phyloP scores from a whole-genome alignment of 2,797 vertebrate genomes.

The Malurus leucopterus region DNA sequence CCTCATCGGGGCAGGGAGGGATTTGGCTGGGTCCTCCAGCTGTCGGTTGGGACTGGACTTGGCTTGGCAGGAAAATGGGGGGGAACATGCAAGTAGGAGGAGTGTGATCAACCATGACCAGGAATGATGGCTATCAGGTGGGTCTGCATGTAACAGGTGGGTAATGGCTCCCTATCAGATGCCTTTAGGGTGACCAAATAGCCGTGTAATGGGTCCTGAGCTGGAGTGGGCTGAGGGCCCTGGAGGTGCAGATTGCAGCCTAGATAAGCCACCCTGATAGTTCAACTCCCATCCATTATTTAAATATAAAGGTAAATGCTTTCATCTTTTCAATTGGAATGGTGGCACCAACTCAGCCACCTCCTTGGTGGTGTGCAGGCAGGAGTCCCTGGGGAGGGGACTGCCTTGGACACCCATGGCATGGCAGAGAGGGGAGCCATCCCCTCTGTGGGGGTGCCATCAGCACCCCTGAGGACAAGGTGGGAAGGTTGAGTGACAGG shows the following conservation, averaged over 20 bases:
- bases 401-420: background rate
- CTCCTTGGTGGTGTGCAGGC: background rate
- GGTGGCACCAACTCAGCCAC: background rate
- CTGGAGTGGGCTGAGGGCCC: background rate
- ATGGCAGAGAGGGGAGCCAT: background rate
- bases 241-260: constrained; percentile 28
- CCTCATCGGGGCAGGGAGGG: background rate
- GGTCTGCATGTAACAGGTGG: constrained; percentile 1
- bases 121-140: constrained; percentile 61
- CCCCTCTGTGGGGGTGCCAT: background rate
- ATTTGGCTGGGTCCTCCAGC: background rate
- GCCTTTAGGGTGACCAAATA: constrained; percentile 58
- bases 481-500: background rate
- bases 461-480: background rate
- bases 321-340: constrained; percentile 31
- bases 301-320: constrained; percentile 48
- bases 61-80: background rate
- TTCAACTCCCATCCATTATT: constrained; percentile 51
- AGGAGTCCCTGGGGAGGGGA: background rate
- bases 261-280: constrained; percentile 17
- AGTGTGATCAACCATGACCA: constrained; percentile 65
- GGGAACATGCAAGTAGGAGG: background rate
- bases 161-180: constrained; percentile 25
- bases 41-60: background rate
- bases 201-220: constrained; percentile 36